Percentiles rank a stretch among this genome's conserved stretches.
phyloP scores from a whole-genome alignment of 2,797 vertebrate species.

The Apogon hyalosoma region DNA sequence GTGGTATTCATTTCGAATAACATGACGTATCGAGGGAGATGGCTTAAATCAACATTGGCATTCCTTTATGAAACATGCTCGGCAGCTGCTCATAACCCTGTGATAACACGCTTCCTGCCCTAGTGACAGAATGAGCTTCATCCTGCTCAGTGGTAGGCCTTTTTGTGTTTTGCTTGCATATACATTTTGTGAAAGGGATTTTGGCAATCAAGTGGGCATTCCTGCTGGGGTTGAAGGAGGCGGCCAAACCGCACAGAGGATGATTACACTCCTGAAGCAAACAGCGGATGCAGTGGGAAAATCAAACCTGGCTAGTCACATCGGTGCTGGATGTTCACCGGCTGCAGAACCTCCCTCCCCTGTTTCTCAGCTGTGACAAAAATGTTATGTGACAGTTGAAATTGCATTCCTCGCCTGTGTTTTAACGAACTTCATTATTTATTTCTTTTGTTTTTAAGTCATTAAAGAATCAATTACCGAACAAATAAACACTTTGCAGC shows the following conservation, averaged over 20 bases:
- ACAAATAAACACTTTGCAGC: constrained; percentile 2
- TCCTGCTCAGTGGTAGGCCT: constrained; percentile 29
- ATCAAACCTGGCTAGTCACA: constrained; percentile 47
- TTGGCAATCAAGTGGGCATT: constrained; percentile 57
- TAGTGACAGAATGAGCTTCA: constrained; percentile 51
- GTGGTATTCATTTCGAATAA: constrained; percentile 49
- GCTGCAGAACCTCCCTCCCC: constrained; percentile 25
- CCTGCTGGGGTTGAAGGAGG: constrained; percentile 60
- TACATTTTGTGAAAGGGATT: constrained; percentile 60
- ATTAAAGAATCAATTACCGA: constrained; percentile 27
- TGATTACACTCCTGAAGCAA: constrained; percentile 69
- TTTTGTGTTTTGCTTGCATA: constrained; percentile 56
- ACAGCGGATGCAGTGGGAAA: constrained; percentile 56
- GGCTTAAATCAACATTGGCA: constrained; percentile 67
- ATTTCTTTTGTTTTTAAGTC: background rate
- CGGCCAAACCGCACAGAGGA: constrained; percentile 67
- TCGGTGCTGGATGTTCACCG: constrained; percentile 50
- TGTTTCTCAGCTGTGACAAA: constrained; percentile 26
- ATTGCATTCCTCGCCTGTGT: background rate
- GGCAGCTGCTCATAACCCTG: constrained; percentile 58
- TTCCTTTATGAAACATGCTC: constrained; percentile 60
- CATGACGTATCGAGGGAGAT: constrained; percentile 67
- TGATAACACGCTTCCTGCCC: constrained; percentile 45
- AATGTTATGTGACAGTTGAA: constrained; percentile 1
- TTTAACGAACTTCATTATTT: background rate